These are phyloP conservation scores for Diaperis boleti DNA, from an alignment of 2,888 invertebrate species.

Conservation along the genomic window DNA sequence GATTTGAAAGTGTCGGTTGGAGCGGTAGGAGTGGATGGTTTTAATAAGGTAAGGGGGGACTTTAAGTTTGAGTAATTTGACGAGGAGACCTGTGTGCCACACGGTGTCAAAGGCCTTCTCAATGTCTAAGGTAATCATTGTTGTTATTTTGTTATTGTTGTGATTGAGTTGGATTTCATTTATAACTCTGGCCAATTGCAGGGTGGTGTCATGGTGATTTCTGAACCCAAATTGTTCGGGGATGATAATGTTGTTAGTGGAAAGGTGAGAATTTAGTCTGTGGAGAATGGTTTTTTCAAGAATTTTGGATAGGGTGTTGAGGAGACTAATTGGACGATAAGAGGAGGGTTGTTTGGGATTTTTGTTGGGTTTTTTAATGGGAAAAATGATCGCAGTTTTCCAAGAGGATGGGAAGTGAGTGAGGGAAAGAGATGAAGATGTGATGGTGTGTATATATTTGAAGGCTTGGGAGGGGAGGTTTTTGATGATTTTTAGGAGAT, in stretches of 20 bases:
- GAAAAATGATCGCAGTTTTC: slow-evolving; percentile 11
- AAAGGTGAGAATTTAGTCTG: background rate
- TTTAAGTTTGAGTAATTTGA: slow-evolving; percentile 38
- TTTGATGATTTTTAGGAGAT: too few relatives aligned
- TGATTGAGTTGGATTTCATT: background rate
- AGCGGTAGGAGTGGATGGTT: slow-evolving; percentile 13
- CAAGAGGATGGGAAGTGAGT: slow-evolving; percentile 12
- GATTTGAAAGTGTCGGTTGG: slow-evolving; percentile 2
- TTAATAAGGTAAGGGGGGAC: slow-evolving; percentile 4
- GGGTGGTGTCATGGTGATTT: background rate
- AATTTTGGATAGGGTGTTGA: background rate
- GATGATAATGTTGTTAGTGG: slow-evolving; percentile 16
- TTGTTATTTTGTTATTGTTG: slow-evolving; percentile 12
- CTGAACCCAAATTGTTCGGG: slow-evolving; percentile 23
- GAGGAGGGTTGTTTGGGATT: background rate
- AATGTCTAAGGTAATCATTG: slow-evolving; percentile 46
- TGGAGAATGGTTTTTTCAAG: background rate
- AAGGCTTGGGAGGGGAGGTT: too few relatives aligned
- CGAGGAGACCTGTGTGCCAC: slow-evolving; percentile 47
- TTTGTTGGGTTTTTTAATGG: background rate
- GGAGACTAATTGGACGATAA: background rate
- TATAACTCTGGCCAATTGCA: slow-evolving; percentile 15
- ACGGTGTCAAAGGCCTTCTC: too few relatives aligned
- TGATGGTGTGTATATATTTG: too few relatives aligned
- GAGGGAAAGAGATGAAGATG: background rate